Evolutionary conservation across 2,113 vertebrate species (phyloP), one percentile per base, ranked within the genome.

Genomic region (Planiliza haematocheilus): DNA sequence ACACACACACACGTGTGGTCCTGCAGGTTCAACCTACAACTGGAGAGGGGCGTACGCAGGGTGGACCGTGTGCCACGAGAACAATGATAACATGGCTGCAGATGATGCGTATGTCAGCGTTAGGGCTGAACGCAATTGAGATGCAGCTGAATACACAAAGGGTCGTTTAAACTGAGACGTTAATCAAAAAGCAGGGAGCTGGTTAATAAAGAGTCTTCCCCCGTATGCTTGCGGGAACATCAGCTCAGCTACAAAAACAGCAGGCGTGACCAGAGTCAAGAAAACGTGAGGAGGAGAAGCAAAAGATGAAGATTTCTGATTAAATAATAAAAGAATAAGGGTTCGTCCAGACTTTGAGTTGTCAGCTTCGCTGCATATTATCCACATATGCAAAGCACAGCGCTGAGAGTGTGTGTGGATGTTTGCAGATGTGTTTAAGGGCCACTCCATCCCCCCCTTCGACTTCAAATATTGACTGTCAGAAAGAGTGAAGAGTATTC

Each of bases 381-480:
- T 69, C 11, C 42, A n/a, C 21, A 43, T 30, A 66, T 65, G 51
- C 43, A 64, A 69, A 74, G 50, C 21, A 60, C 16, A 60, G 10
- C 57, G 57, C 37, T 63, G 21, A 45, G 21, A 34, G 64, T 64
- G 59, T 68, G 9, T 21, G 9, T 18, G 6, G 57, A n/a, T 30
- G 55, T 78, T 67, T 81, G 39, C 67, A 24, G 45, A 52, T 74
- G 38, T 72, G 20, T 60, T 8, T 38, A 50, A 69, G 48, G 24
- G 20, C 16, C 11, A 37, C 16, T 62, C 52, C 52, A 56, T 36
- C 50, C 63, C 38, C 63, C 38, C 43, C 36, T 74, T 62, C 7
- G 37, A 66, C 76, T 76, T 88, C 56, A 85, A 82, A 90, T 85
- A 83, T 49, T 83, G 72, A 85, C 77, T 83, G 87, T 84, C 85